A percentile compares a stretch with the other conserved stretches of the same genome.
phyloP scores from a whole-genome alignment of 64 coral and sea anemone species.

The Platygyra sinensis region DNA sequence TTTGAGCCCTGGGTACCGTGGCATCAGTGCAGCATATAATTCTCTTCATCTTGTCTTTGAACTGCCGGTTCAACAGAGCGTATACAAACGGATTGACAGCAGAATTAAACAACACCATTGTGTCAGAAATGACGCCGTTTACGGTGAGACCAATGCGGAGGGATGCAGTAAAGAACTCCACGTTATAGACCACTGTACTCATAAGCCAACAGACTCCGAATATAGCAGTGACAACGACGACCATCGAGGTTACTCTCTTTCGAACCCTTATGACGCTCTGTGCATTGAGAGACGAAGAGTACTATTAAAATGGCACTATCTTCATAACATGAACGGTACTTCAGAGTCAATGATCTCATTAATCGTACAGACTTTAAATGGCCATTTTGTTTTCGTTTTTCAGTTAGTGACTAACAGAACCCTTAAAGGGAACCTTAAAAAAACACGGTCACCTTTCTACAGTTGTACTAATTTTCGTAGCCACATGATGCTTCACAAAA shows the following conservation, averaged over 20 bases:
- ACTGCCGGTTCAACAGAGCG: constrained; percentile 31
- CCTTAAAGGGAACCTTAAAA: too few relatives aligned
- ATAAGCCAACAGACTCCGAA: constrained; percentile 24
- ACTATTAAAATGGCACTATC: background rate
- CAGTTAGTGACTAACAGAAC: too few relatives aligned
- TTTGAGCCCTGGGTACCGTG: background rate
- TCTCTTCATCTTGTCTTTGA: background rate
- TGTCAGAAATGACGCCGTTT: background rate
- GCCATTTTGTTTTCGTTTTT: too few relatives aligned
- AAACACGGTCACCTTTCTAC: too few relatives aligned
- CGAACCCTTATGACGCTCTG: constrained; percentile 10
- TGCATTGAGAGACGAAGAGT: background rate
- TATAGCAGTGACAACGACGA: constrained; percentile 20
- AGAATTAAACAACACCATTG: constrained; percentile 56
- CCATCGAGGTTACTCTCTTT: constrained; percentile 56
- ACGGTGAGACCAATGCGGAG: background rate
- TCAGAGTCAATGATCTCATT: too few relatives aligned
- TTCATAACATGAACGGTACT: background rate
- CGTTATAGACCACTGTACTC: background rate
- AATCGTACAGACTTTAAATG: too few relatives aligned
- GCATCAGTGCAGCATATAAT: background rate
- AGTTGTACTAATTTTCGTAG: too few relatives aligned
- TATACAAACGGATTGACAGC: constrained; percentile 59
- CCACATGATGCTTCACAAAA: too few relatives aligned
- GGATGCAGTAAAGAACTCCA: background rate